Base-by-base conservation (phyloP, 2,888 invertebrate genomes). In the Taphrorychus bicolor region DNA sequence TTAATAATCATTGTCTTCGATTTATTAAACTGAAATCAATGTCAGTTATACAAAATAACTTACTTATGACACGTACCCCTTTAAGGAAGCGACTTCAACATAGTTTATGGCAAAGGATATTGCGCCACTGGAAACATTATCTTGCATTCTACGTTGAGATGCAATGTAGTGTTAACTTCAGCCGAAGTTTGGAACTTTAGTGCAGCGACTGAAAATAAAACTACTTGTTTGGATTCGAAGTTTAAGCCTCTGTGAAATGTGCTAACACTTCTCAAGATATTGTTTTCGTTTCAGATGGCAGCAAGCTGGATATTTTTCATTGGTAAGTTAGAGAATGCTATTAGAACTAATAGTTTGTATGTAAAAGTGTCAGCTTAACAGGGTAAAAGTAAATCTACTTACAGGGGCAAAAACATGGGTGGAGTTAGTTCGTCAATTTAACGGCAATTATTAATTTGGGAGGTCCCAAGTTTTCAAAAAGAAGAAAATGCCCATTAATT, bases 231-330 rank as follows among this genome's bases (percentile, higher is more conserved):
- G 11, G 32, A n/a, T n/a, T n/a, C n/a, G n/a, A n/a, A 32, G 32
- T 32, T 32, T 32, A 11, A 32, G 32, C 32, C 11, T 32, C 9
- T 32, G 32, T 3, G 32, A 1, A 32, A 32, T 32, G 7, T 7
- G 7, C 32, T 32, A 32, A 32, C 11, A 3, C n/a, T 52, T 52
- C 52, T 19, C 17, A 52, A 5, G 3, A 4, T 23, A 4, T 54
- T 23, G 19, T 23, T 54, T 54, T 54, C 9, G n/a, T 54, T 54
- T 24, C 54, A 54, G 54, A 54, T 54, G 54, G 54, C 17, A 54
- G 32, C 5, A 16, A 32, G 16, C 54, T 54, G 54, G 54, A n/a
- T 17, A n/a, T 54, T 24, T 32, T 54, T 54, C 32, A 14, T 23
- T 24, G 54, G 54, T 54, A 54, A 54, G 54, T 52, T n/a, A n/a